Evolutionary conservation across 2,113 vertebrate species (phyloP).

Genomic region (Erinaceus europaeus): DNA sequence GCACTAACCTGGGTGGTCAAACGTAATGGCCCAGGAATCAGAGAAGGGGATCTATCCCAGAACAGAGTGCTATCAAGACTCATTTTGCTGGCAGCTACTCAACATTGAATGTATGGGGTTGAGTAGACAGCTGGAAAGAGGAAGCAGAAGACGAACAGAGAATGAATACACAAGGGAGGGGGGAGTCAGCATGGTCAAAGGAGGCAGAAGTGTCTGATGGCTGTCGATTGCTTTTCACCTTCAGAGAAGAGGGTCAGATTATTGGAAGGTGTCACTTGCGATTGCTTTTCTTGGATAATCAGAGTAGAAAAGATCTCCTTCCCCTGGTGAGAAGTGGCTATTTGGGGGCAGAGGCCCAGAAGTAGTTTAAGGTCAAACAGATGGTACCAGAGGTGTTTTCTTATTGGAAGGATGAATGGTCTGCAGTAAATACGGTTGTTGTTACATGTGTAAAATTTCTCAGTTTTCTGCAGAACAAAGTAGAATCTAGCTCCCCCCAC

Average conservation of each 20-base stretch:
- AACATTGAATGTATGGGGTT: slow-evolving; percentile 27
- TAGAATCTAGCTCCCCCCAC: too few relatives aligned
- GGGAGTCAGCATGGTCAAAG: neutral
- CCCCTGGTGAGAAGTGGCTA: slow-evolving; percentile 27
- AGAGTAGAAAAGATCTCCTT: slow-evolving; percentile 36
- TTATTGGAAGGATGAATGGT: too few relatives aligned
- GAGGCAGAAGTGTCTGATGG: neutral
- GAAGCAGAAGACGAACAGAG: neutral
- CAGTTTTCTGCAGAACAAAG: too few relatives aligned
- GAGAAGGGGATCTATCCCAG: slow-evolving; percentile 29
- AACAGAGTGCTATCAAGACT: neutral
- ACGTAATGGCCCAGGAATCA: slow-evolving; percentile 63
- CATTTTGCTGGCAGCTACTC: neutral
- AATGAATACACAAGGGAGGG: too few relatives aligned
- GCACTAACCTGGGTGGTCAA: slow-evolving; percentile 58
- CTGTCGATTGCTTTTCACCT: neutral
- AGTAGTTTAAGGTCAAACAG: slow-evolving; percentile 21
- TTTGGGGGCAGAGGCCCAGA: neutral
- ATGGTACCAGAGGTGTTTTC: neutral
- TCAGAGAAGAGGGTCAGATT: slow-evolving; percentile 44
- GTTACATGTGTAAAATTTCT: too few relatives aligned
- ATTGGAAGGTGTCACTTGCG: slow-evolving; percentile 57
- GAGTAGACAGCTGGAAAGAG: slow-evolving; percentile 68
- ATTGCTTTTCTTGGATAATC: neutral
- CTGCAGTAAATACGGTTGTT: too few relatives aligned